Evolutionary conservation across 2,113 vertebrate genomes (phyloP), one percentile per base, ranked within the genome.

Genomic region (Ranitomeya imitator): DNA sequence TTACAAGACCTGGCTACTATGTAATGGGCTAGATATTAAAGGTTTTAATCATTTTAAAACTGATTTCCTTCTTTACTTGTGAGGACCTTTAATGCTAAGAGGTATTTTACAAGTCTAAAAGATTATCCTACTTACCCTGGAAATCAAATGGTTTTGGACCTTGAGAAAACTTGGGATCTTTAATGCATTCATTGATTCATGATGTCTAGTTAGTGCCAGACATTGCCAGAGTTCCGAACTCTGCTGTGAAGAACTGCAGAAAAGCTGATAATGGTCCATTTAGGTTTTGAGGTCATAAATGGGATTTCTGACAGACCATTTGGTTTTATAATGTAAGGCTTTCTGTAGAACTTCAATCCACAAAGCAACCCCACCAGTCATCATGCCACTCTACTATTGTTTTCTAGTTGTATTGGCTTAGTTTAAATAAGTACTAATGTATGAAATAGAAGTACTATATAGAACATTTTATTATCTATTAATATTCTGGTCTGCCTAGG

Each of bases 1-100:
- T 99, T 99, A 99, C 97, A 96, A 97, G 97, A 94, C 96, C 95
- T 93, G 93, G 96, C 96, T 96, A 95, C 94, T 93, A 96, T 93
- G 93, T 98, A 98, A 99, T 98, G 97, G 97, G 97, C 96, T 97
- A 97, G 96, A 98, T 98, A 98, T 98, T 97, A 98, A 98, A 97
- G 85, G 96, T 96, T 95, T 95, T 92, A 95, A 96, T 95, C 96
- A 95, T 98, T 98, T 60, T 98, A 97, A 97, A 98, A 96, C 91
- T 90, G 91, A 94, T 96, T 96, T 96, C 97, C 97, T 96, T 94
- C 94, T 93, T 94, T 95, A 93, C 94, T 95, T 93, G 92, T 96
- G 95, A 94, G 95, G 92, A 91, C 91, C 92, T 93, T 94, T 93
- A 93, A 92, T 94, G 93, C 93, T 96, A 95, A 95, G 94, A 96